These are phyloP conservation scores for Thereva unica DNA, from an alignment of 2,888 invertebrate species.

Conservation along the genomic window DNA sequence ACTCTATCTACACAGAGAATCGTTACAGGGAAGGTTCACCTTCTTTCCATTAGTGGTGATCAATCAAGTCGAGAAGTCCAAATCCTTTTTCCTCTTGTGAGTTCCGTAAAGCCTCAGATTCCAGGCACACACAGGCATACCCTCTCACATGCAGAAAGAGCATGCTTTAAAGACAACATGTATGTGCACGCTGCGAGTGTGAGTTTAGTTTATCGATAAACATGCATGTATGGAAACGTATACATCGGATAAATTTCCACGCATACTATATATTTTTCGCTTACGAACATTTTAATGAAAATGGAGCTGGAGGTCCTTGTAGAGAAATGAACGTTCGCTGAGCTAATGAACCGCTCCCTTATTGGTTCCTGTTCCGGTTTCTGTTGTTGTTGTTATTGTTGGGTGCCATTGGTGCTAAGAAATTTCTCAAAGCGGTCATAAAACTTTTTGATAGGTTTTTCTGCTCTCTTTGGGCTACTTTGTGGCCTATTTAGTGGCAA, in stretches of 20 bases:
- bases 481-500: too few relatives aligned
- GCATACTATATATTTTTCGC: too few relatives aligned
- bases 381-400: not conserved
- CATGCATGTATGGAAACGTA: not conserved
- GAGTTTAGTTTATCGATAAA: not conserved
- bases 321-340: constrained; percentile 33
- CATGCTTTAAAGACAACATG: not conserved
- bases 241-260: too few relatives aligned
- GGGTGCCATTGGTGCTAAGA: not conserved
- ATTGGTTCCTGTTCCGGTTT: constrained; percentile 28
- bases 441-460: constrained; percentile 23
- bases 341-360: constrained; percentile 41
- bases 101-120: not conserved
- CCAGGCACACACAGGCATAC: not conserved
- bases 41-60: constrained; percentile 35
- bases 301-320: constrained; percentile 5
- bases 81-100: constrained; percentile 34
- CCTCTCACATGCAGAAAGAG: not conserved
- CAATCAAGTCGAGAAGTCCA: constrained; percentile 40
- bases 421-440: constrained; percentile 23
- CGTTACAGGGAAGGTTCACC: constrained; percentile 8
- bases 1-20: too few relatives aligned
- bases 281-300: constrained; percentile 33
- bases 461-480: not conserved
- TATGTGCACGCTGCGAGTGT: not conserved